Conservation (phyloP, 2,888 invertebrate species). For the Ypsolopha scabrella region DNA sequence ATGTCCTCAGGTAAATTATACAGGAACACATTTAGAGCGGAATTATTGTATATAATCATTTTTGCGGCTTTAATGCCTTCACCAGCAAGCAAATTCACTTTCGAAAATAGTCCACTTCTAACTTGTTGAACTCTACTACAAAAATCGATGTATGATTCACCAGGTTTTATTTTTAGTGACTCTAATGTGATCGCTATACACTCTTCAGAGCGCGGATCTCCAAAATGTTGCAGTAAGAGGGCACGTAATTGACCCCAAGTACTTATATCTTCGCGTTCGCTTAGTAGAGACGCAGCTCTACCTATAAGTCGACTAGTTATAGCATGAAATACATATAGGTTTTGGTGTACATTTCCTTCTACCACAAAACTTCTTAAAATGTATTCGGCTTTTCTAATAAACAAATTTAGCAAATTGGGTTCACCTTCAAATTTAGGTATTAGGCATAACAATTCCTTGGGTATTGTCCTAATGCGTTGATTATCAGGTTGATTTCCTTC, state of each 20-base stretch:
- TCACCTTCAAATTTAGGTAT: too few species aligned
- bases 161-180: neutral
- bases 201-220: constrained; percentile 1
- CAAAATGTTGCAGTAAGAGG: constrained; percentile 3
- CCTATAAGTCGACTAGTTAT: neutral
- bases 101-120: neutral
- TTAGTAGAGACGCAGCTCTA: constrained; percentile 1
- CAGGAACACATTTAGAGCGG: neutral
- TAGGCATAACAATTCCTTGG: too few species aligned
- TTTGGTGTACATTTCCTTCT: neutral
- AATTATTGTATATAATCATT: neutral
- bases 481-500: too few species aligned
- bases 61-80: neutral
- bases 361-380: too few species aligned
- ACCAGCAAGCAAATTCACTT: neutral
- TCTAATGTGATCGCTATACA: constrained; percentile 1
- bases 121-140: neutral
- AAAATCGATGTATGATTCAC: neutral
- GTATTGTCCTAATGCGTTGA: too few species aligned
- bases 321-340: neutral
- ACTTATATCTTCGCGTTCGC: constrained; percentile 1
- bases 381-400: too few species aligned
- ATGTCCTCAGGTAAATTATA: neutral
- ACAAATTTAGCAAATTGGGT: too few species aligned
- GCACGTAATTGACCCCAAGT: neutral